Percentiles rank a stretch among this genome's conserved stretches.
phyloP scores from a whole-genome alignment of 2,113 vertebrate genomes.

The Vicugna pacos region DNA sequence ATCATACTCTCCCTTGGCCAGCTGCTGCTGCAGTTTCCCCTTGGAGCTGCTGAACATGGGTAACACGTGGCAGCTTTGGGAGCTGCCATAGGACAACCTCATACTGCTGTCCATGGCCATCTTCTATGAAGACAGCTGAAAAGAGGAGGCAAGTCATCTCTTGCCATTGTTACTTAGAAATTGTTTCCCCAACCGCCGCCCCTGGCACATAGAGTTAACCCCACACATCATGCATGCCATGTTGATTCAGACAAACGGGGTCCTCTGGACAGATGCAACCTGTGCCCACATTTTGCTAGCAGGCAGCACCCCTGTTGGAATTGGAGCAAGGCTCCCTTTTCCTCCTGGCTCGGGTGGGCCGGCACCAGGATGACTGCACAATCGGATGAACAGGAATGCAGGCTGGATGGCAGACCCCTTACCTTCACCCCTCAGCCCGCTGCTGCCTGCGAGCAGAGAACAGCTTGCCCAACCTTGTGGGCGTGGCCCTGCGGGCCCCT shows the following conservation, averaged over 20 bases:
- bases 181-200: not conserved
- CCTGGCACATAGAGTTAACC: not conserved
- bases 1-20: not conserved
- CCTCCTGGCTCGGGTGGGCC: too few relatives aligned
- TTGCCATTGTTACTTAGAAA: not conserved
- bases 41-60: rapidly evolving
- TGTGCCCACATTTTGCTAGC: too few relatives aligned
- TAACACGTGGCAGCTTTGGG: not conserved
- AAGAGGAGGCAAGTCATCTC: not conserved
- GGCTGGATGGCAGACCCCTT: not conserved
- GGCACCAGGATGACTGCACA: not conserved
- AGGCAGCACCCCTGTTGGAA: not conserved
- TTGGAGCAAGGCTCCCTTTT: not conserved
- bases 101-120: not conserved
- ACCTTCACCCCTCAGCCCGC: not conserved
- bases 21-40: not conserved
- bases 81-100: rapidly evolving
- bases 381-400: not conserved
- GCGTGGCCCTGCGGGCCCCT: not conserved
- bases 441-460: not conserved
- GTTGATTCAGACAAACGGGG: not conserved
- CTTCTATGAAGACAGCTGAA: too few relatives aligned
- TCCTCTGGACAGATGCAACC: not conserved
- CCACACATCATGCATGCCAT: not conserved
- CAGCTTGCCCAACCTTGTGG: not conserved